Percentiles rank a stretch among this genome's conserved stretches.
Conservation (phyloP, 2,797 vertebrate species). For the Helostoma temminkii region DNA sequence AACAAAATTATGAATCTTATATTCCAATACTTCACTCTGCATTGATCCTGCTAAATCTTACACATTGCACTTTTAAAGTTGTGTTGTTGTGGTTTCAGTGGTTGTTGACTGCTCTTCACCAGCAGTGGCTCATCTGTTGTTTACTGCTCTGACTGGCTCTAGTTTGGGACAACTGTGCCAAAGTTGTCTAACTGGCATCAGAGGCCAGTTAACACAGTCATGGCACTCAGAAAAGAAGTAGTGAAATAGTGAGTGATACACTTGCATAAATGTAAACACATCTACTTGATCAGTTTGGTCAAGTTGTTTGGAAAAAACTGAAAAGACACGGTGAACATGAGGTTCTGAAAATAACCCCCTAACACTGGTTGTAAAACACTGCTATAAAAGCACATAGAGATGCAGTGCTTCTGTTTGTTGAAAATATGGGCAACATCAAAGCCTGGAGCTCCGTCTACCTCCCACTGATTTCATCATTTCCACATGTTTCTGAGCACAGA, state of each 20-base stretch:
- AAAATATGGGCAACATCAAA: conserved; percentile 26
- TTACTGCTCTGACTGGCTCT: neutral
- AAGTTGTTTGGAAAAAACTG: too few species aligned
- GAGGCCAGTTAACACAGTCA: neutral
- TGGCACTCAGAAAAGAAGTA: neutral
- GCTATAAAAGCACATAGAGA: neutral
- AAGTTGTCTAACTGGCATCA: neutral
- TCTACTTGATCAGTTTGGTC: too few species aligned
- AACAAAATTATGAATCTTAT: too few species aligned
- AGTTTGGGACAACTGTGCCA: conserved; percentile 9
- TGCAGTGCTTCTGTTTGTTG: neutral
- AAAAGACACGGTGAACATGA: too few species aligned
- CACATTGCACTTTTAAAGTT: too few species aligned
- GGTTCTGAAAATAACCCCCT: too few species aligned
- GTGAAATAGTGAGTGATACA: too few species aligned
- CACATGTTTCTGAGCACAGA: conserved; percentile 18
- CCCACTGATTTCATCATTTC: conserved; percentile 24
- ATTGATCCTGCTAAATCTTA: too few species aligned
- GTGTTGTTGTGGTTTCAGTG: too few species aligned
- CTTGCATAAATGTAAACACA: too few species aligned
- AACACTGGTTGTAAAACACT: neutral
- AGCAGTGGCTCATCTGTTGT: conserved; percentile 6
- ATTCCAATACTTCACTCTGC: too few species aligned
- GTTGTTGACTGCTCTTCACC: neutral
- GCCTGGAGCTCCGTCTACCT: neutral